Evolutionary conservation across 2,888 invertebrate genomes (phyloP).

Genomic region (Drosophila diplacantha): DNA sequence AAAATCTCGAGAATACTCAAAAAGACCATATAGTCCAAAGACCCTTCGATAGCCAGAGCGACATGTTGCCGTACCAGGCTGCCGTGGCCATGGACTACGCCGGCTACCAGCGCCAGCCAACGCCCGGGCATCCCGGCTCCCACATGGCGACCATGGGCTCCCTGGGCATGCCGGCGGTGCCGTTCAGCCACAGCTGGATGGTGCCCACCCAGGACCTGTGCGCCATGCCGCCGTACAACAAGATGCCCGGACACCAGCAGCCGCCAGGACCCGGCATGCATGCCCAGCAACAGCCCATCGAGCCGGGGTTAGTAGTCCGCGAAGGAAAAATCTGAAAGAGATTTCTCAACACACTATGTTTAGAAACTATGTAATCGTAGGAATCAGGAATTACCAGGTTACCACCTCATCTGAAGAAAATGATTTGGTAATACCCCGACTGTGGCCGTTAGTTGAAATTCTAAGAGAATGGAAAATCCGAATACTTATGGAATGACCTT

Average conservation of each 20-base stretch:
- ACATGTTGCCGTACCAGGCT: constrained; percentile 91
- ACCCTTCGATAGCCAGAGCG: neutral
- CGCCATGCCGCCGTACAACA: constrained; percentile 90
- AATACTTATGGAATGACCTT: neutral
- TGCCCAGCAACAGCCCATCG: constrained; percentile 80
- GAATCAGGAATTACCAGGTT: neutral
- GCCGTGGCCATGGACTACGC: constrained; percentile 92
- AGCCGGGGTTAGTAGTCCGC: constrained; percentile 84
- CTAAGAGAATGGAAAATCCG: neutral
- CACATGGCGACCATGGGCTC: constrained; percentile 78
- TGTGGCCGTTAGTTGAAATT: too few species aligned
- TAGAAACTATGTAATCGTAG: too few species aligned
- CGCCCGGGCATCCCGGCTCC: constrained; percentile 75
- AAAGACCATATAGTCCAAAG: neutral
- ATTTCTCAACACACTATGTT: neutral
- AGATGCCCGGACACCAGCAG: constrained; percentile 79
- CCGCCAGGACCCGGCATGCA: constrained; percentile 72
- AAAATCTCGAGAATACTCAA: constrained; percentile 4
- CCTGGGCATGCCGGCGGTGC: constrained; percentile 80
- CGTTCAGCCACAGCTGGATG: constrained; percentile 97
- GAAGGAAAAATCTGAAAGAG: neutral
- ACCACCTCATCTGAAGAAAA: neutral
- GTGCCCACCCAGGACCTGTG: constrained; percentile 94
- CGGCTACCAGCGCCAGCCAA: constrained; percentile 82
- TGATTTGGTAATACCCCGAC: too few species aligned